Percentiles rank a stretch among this genome's conserved stretches.
These are phyloP conservation scores for Crocallis elinguaria DNA, from an alignment of 2,888 invertebrate species.

Conservation along the genomic window DNA sequence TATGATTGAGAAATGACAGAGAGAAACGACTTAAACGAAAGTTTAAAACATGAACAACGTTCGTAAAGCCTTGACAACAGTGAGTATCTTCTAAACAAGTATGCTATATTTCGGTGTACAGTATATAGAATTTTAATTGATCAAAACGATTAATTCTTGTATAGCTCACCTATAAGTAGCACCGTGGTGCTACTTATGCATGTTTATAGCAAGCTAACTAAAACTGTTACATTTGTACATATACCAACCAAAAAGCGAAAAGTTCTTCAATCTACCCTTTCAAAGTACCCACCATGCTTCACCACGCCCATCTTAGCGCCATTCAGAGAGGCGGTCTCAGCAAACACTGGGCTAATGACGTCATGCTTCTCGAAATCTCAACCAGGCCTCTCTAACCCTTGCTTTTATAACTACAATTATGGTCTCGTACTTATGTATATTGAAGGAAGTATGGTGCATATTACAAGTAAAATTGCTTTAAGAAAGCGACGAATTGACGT, in stretches of 20 bases:
- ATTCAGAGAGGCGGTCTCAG: slow-evolving; percentile 77
- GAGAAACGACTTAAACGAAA: not conserved
- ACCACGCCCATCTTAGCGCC: slow-evolving; percentile 64
- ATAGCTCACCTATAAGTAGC: too few relatives aligned
- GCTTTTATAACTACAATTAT: slow-evolving; percentile 66
- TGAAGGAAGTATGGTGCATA: too few relatives aligned
- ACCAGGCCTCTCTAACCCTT: slow-evolving; percentile 75
- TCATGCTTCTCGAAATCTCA: slow-evolving; percentile 65
- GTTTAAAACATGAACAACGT: not conserved
- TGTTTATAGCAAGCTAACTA: too few relatives aligned
- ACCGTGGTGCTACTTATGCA: too few relatives aligned
- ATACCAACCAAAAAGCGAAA: not conserved
- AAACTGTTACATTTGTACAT: not conserved
- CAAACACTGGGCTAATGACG: slow-evolving; percentile 79
- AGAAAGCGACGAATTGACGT: too few relatives aligned
- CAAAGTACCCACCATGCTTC: slow-evolving; percentile 16
- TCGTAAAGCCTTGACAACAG: too few relatives aligned
- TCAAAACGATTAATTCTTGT: too few relatives aligned
- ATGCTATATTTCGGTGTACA: too few relatives aligned
- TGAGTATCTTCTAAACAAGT: too few relatives aligned
- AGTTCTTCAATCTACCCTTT: slow-evolving; percentile 19
- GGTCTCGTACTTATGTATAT: not conserved
- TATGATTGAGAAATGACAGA: not conserved
- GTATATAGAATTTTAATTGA: too few relatives aligned
- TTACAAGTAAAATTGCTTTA: too few relatives aligned